phyloP scores from a whole-genome alignment of 2,797 vertebrate species.

The Tokudaia muenninki region DNA sequence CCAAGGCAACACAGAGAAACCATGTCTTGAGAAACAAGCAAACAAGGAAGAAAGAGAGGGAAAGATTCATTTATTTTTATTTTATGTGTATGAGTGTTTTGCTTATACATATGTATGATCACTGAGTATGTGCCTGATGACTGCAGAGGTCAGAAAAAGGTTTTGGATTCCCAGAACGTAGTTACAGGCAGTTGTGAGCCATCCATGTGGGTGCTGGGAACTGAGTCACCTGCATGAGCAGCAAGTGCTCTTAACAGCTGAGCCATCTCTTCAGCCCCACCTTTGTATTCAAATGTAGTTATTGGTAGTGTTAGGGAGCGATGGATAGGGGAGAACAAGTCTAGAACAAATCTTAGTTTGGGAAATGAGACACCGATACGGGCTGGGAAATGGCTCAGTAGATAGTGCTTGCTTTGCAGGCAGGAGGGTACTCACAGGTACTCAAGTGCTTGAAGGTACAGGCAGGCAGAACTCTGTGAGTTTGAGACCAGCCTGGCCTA shows the following conservation, averaged over 20 bases:
- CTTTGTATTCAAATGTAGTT: slow-evolving; percentile 18
- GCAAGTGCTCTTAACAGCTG: not conserved
- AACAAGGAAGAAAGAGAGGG: not conserved
- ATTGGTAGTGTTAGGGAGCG: not conserved
- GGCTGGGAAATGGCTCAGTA: not conserved
- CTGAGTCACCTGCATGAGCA: not conserved
- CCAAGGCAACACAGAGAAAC: not conserved
- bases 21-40: not conserved
- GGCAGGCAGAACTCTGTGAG: not conserved
- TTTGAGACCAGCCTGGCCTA: not conserved
- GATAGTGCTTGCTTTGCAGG: not conserved
- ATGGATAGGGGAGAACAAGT: not conserved
- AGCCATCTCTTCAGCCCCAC: not conserved
- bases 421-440: not conserved
- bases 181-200: not conserved
- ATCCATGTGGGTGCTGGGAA: not conserved
- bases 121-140: not conserved
- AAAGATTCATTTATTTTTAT: not conserved
- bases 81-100: not conserved
- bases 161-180: not conserved
- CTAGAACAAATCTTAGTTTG: slow-evolving; percentile 3
- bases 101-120: not conserved
- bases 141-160: not conserved
- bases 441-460: not conserved
- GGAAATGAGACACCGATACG: not conserved